Evolutionary conservation across 1,140 invertebrate genomes (phyloP), one percentile per base, ranked within the genome.

Genomic region (Piezodorus guildinii): DNA sequence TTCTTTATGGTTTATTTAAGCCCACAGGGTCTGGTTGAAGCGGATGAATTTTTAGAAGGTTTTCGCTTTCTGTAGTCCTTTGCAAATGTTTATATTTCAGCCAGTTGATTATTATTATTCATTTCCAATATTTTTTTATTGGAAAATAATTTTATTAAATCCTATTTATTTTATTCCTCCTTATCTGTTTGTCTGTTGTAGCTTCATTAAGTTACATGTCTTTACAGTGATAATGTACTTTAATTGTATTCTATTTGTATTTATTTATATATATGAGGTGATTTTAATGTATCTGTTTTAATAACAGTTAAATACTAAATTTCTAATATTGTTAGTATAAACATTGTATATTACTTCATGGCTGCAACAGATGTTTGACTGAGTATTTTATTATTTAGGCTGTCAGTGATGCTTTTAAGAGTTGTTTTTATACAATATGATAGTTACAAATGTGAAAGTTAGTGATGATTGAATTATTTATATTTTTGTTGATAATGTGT

Each of bases 331-430:
- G 17, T 56, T 23, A 23, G 52, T 4, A 25, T 17, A 19, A 56
- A 23, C 52, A 25, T 25, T 56, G 17, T 56, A 16, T 16, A 56
- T 19, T 56, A 56, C 21, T 39, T 39, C 10, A 56, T 16, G 23
- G 23, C 52, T 23, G 23, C 52, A 56, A 56, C 52, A 56, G 52
- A 56, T 49, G 17, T 23, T 56, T 25, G 52, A 56, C 52, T 56
- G 52, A 56, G 52, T 56, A 56, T 25, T 56, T 49, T 56, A 56
- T 56, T 25, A 23, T 25, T 56, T 56, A 56, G 52, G 52, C 52
- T 56, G 52, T 56, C 52, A 25, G 23, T 39, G 34, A 39, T 39
- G 34, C 34, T 39, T 39, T 39, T 39, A 39, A 39, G 34, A 39
- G 34, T 10, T 39, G 34, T 39, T 39, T 39, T 39, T 39, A 39